A percentile compares a stretch with the other conserved stretches of the same genome.
Evolutionary conservation across 1,140 invertebrate species (phyloP).

Genomic region (Macrocentrus cingulum): DNA sequence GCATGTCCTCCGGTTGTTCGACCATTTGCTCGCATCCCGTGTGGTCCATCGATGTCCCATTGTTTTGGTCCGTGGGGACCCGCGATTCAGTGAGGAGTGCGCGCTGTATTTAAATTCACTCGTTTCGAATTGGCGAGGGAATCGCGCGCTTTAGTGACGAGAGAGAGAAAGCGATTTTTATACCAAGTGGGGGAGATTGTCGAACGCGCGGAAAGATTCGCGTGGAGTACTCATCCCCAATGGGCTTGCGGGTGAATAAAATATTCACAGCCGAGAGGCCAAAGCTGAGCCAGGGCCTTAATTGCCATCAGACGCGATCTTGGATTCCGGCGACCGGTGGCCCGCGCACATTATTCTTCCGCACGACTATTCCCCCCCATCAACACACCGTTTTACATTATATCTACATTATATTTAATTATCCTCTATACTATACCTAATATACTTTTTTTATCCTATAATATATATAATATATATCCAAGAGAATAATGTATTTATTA

Average conservation of each 20-base stretch:
- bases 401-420: too few relatives aligned
- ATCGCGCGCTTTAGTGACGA: conserved; percentile 2
- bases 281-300: conserved; percentile 28
- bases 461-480: too few relatives aligned
- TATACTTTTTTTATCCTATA: too few relatives aligned
- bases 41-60: conserved; percentile 59
- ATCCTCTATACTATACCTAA: too few relatives aligned
- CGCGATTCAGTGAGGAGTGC: conserved; percentile 21
- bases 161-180: too few relatives aligned
- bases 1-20: conserved; percentile 59
- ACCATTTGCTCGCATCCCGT: conserved; percentile 60
- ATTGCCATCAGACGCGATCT: conserved; percentile 40
- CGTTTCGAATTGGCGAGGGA: conserved; percentile 41
- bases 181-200: background rate
- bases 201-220: conserved; percentile 5
- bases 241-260: conserved; percentile 40
- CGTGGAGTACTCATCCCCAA: conserved; percentile 19
- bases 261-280: conserved; percentile 44
- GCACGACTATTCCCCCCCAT: conserved; percentile 21
- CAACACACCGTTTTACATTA: conserved; percentile 1
- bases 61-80: conserved; percentile 44
- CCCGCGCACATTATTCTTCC: too few relatives aligned
- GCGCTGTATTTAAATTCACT: conserved; percentile 49
- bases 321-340: conserved; percentile 36
- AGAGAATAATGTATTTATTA: too few relatives aligned